Evolutionary conservation across 1,140 invertebrate genomes (phyloP), one percentile per base, ranked within the genome.

Genomic region (Drosophila serrata): DNA sequence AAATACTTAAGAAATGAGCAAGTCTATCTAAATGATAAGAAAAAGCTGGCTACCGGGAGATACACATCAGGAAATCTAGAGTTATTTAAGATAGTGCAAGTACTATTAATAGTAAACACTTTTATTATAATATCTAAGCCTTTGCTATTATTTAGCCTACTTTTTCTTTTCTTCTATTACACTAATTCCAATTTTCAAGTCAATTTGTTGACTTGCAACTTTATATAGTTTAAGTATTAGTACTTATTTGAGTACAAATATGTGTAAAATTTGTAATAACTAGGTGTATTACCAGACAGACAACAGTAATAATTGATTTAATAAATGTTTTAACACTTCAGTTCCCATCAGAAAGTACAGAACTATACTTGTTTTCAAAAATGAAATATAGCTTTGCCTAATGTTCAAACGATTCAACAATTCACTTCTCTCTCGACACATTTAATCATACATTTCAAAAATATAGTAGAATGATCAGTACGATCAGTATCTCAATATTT

Each of bases 401-500:
- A 35, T 19, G 11, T 53, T 51, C 1, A 13, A 33, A 33, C 17
- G 3, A 33, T 19, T 51, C 17, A 27, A 48, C 24, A n/a, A 8
- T 48, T 31, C n/a, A 48, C 46, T 17, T 29, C 9, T 29, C 24
- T 17, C n/a, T 29, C 8, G 7, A 8, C 7, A 53, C 17, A 22
- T 15, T 53, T 22, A 35, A 22, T 35, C 7, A 53, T 15, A 15
- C 31, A 37, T 53, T 39, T 70, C 3, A 31, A 27, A 22, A 17
- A 9, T 17, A 43, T 22, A 35, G 13, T 12, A 29, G 29, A 13
- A 33, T 57, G 48, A 46, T 60, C 56, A 35, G 31, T 15, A 15
- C 13, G 17, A 60, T 59, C 37, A 22, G 31, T 35, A 42, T 24
- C 56, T 22, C 11, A 33, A 33, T 31, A 11, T 63, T 63, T 29